Conservation (phyloP, 92 coral and sea anemone species). For the Porites divaricata region DNA sequence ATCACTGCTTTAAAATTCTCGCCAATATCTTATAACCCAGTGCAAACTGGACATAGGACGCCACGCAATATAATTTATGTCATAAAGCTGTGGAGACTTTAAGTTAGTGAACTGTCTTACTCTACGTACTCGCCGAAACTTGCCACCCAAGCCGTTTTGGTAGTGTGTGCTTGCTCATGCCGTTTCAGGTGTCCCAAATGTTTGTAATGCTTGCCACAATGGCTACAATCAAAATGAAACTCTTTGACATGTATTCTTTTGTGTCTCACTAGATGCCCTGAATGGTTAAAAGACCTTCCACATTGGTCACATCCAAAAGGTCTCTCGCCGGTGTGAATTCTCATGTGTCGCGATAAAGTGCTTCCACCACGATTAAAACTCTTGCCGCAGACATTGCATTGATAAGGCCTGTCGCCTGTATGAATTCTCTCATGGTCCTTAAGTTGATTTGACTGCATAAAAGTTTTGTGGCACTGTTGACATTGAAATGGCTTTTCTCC, state of each 20-base stretch:
- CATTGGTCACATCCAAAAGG: slow-evolving; percentile 7
- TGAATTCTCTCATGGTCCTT: slow-evolving; percentile 2
- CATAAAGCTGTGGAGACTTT: too few species aligned
- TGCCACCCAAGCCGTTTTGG: slow-evolving; percentile 10
- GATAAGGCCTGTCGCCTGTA: slow-evolving; percentile 4
- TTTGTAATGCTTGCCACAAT: slow-evolving; percentile 6
- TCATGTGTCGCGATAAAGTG: not conserved
- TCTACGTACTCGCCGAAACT: not conserved
- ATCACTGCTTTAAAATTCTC: too few species aligned
- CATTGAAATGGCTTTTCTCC: not conserved
- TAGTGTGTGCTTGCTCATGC: not conserved
- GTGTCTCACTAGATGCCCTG: not conserved
- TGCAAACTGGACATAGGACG: too few species aligned
- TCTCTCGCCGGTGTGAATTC: slow-evolving; percentile 6
- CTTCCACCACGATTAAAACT: not conserved
- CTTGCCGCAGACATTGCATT: slow-evolving; percentile 20
- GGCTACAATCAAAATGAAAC: slow-evolving; percentile 14
- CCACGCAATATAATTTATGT: too few species aligned
- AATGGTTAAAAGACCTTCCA: not conserved
- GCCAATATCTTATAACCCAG: too few species aligned
- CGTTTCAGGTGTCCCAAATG: slow-evolving; percentile 18
- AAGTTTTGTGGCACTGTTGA: not conserved
- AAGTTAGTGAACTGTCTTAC: not conserved
- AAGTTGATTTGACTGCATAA: not conserved
- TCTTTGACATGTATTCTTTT: not conserved